Base-by-base conservation (phyloP, 2,113 vertebrate genomes). In the Coryphaenoides rupestris region DNA sequence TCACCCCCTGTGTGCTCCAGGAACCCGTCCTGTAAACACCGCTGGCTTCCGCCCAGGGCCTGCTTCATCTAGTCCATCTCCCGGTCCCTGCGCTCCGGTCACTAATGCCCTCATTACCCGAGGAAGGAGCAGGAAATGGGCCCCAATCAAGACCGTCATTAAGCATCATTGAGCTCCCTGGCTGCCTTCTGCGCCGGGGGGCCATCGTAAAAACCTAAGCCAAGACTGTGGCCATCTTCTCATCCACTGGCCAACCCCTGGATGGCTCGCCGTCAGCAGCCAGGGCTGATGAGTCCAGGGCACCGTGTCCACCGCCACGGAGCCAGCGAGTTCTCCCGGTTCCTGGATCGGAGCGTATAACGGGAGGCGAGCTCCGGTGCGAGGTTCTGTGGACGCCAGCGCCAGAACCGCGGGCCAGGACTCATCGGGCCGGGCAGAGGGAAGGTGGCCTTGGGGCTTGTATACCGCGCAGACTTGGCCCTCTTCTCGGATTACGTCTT, bases 101-200 rank as follows among this genome's bases (percentile, higher is more conserved):
- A 68, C 75, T 70, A 75, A 73, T 75, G 55, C 54, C 63, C 55
- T 77, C 58, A 65, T 77, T 77, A 75, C 50, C 57, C 69, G 15
- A 49, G 49, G 26, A 64, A 40, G 58, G 53, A 55, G 61, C 33
- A 61, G 69, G 52, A 70, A 75, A 77, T 77, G 62, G 58, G 59
- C 55, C 73, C n/a, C 58, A 68, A 68, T 75, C 64, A 54, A 73
- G 47, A 26, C 60, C 45, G 58, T 64, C 75, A 73, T 77, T 70
- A 75, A 61, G 57, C 59, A 68, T n/a, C n/a, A n/a, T n/a, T n/a
- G 72, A 63, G 60, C 65, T 56, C 62, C 62, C 28, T 54, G 70
- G 59, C 59, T 67, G 56, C 66, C 63, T 63, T 50, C 66, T 33
- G 55, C 64, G 58, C 74, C 19, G 62, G 69, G 55, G 62, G 69